Percentiles rank a stretch among this genome's conserved stretches.
Evolutionary conservation across 1,140 invertebrate species (phyloP).

Genomic region (Pectinophora gossypiella): DNA sequence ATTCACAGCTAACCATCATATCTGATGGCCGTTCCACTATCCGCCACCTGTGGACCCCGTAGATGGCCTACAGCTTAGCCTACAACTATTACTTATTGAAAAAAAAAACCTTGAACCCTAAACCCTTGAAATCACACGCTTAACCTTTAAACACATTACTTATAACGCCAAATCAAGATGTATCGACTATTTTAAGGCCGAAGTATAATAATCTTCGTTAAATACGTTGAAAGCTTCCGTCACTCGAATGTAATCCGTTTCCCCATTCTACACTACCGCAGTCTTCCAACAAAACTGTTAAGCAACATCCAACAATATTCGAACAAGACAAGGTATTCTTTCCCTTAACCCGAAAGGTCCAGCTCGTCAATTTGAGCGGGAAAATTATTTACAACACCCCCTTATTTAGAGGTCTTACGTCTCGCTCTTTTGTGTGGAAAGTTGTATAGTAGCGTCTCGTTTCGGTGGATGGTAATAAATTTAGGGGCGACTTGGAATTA

Average conservation of each 20-base stretch:
- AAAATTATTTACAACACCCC: slow-evolving; percentile 50
- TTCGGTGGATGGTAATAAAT: slow-evolving; percentile 30
- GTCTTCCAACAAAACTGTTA: slow-evolving; percentile 12
- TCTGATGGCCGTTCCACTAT: too few species aligned
- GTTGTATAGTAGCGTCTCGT: slow-evolving; percentile 17
- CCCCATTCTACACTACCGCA: slow-evolving; percentile 29
- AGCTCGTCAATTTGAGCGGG: slow-evolving; percentile 33
- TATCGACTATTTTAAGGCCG: neutral
- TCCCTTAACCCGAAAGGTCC: slow-evolving; percentile 2
- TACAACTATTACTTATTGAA: too few species aligned
- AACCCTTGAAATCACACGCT: too few species aligned
- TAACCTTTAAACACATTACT: too few species aligned
- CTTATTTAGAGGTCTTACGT: slow-evolving; percentile 32
- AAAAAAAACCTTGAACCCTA: too few species aligned
- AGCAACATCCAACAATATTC: slow-evolving; percentile 7
- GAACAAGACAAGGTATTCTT: slow-evolving; percentile 7
- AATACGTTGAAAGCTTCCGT: slow-evolving; percentile 35
- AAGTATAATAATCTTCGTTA: slow-evolving; percentile 34
- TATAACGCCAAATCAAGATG: neutral
- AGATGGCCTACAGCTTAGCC: too few species aligned
- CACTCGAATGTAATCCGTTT: slow-evolving; percentile 37
- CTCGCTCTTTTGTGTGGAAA: slow-evolving; percentile 15
- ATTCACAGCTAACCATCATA: too few species aligned
- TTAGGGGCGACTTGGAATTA: slow-evolving; percentile 41
- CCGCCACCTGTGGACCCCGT: too few species aligned